These are phyloP conservation scores for Gortyna flavago DNA, from an alignment of 2,888 invertebrate genomes.

Conservation along the genomic window DNA sequence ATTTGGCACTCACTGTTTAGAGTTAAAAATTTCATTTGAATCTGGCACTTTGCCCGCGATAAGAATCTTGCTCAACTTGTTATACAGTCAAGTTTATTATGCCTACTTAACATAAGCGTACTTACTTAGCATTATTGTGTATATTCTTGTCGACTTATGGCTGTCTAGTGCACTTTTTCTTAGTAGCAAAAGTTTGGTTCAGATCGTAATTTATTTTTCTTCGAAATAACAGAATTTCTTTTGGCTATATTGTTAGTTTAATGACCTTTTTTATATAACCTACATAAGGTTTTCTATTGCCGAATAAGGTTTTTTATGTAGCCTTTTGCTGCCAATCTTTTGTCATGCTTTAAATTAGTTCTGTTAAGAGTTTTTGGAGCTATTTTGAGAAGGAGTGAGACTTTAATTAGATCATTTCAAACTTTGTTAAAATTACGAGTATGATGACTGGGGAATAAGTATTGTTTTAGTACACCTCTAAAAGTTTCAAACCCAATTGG, in stretches of 20 bases:
- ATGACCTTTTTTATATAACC: conserved; percentile 21
- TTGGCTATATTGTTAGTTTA: conserved; percentile 24
- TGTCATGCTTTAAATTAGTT: conserved; percentile 6
- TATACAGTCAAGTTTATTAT: conserved; percentile 70
- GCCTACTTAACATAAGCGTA: conserved; percentile 68
- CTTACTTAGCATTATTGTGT: conserved; percentile 62
- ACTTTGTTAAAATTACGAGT: background rate
- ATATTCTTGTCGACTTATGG: conserved; percentile 57
- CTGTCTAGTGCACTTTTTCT: conserved; percentile 39
- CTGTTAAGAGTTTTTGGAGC: conserved; percentile 2
- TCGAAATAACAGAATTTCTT: background rate
- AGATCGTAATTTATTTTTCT: conserved; percentile 15
- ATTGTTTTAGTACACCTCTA: conserved; percentile 15
- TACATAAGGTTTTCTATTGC: conserved; percentile 2
- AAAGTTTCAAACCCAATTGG: conserved; percentile 40
- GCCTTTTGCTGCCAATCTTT: conserved; percentile 2
- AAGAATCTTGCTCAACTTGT: conserved; percentile 71
- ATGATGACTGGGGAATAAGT: conserved; percentile 8
- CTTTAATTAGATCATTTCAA: conserved; percentile 15
- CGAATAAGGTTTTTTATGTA: background rate
- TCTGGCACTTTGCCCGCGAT: conserved; percentile 72
- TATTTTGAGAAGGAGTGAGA: background rate
- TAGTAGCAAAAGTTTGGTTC: conserved; percentile 28
- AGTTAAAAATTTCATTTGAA: conserved; percentile 72
- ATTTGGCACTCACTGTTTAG: conserved; percentile 63